A percentile compares a stretch with the other conserved stretches of the same genome.
Evolutionary conservation across 2,797 vertebrate species (phyloP).

Genomic region (Pelochelys cantorii): DNA sequence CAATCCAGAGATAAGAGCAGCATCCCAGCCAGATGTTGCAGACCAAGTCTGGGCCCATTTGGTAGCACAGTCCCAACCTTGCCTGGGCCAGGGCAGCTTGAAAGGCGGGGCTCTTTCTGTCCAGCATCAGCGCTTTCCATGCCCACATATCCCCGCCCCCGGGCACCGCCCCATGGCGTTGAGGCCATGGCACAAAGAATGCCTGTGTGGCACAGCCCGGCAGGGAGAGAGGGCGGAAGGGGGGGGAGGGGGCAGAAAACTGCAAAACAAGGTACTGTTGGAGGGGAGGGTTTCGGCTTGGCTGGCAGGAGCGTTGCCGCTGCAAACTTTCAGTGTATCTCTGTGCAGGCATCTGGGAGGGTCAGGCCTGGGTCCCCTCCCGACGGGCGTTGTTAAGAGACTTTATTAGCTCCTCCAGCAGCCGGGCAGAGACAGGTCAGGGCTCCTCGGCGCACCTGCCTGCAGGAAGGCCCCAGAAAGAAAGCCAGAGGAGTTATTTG

Average conservation of each 20-base stretch:
- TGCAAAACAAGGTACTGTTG: not conserved
- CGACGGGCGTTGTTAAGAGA: not conserved
- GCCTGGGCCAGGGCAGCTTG: not conserved
- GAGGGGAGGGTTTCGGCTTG: no score
- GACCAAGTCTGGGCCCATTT: not conserved
- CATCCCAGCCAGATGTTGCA: not conserved
- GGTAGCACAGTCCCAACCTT: not conserved
- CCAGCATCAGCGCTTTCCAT: not conserved
- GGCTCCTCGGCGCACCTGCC: accelerated
- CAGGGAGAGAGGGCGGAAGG: not conserved
- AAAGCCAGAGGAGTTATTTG: not conserved
- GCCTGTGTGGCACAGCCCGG: not conserved
- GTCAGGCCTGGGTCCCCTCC: accelerated
- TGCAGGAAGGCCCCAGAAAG: not conserved
- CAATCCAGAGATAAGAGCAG: not conserved
- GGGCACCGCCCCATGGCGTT: no score
- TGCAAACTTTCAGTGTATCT: not conserved
- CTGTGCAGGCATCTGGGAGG: accelerated
- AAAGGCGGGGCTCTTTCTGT: not conserved
- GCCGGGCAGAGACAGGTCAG: not conserved
- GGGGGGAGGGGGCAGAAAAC: not conserved
- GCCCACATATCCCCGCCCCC: not conserved
- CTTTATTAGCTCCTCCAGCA: not conserved
- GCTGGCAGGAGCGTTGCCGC: no score
- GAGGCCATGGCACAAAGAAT: no score